A percentile compares a stretch with the other conserved stretches of the same genome.
Evolutionary conservation across 2,113 vertebrate species (phyloP).

Genomic region (Ursus arctos): DNA sequence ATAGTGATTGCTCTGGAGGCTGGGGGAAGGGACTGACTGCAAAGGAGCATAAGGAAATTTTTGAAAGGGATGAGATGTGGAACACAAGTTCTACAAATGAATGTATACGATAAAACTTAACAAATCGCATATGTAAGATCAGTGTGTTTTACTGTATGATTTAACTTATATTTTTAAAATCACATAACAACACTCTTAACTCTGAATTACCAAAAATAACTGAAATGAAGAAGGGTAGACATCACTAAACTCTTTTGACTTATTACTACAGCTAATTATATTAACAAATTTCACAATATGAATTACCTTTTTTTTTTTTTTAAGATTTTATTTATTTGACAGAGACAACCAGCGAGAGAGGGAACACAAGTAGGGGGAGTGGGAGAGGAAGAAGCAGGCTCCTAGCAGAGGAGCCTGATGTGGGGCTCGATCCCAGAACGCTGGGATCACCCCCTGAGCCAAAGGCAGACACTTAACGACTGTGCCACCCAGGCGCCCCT

Average conservation of each 20-base stretch:
- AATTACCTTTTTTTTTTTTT: background rate
- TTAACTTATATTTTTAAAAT: background rate
- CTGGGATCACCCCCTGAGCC: too few species aligned
- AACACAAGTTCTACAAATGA: background rate
- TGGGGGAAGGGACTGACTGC: background rate
- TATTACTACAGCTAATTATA: background rate
- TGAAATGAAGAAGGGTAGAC: background rate
- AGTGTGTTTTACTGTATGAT: background rate
- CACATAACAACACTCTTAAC: background rate
- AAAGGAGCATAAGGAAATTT: background rate
- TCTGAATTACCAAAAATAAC: constrained; percentile 34
- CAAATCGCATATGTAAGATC: background rate
- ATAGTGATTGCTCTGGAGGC: background rate
- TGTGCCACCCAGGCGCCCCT: background rate
- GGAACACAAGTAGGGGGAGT: too few species aligned
- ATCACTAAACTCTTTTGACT: background rate
- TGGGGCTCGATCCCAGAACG: too few species aligned
- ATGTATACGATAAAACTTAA: background rate
- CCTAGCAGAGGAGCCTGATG: too few species aligned
- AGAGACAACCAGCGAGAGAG: too few species aligned
- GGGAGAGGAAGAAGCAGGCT: too few species aligned
- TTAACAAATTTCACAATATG: background rate
- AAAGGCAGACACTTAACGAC: too few species aligned
- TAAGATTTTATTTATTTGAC: too few species aligned
- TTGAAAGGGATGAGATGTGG: background rate